Evolutionary conservation across 2,113 vertebrate genomes (phyloP).

Genomic region (Ophiodon elongatus): DNA sequence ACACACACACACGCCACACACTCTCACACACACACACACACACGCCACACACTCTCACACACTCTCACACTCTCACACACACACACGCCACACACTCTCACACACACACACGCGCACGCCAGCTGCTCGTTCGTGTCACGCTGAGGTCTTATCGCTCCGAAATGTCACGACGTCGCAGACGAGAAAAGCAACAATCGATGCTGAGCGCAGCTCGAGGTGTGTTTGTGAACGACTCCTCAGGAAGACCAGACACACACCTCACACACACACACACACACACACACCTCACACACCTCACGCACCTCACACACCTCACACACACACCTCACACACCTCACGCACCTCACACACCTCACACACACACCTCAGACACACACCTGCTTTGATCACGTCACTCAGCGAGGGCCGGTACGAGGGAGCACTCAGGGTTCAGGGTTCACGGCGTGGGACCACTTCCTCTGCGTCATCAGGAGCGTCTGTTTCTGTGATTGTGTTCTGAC

Average conservation of each 20-base stretch:
- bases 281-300: too few relatives aligned
- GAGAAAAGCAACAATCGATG: background rate
- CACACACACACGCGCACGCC: background rate
- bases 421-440: background rate
- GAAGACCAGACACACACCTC: too few relatives aligned
- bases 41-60: background rate
- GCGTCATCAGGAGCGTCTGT: background rate
- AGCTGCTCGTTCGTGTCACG: background rate
- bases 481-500: slow-evolving; percentile 10
- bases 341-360: background rate
- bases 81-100: background rate
- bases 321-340: too few relatives aligned
- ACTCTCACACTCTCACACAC: background rate
- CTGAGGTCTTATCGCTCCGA: background rate
- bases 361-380: too few relatives aligned
- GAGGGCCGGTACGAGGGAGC: background rate
- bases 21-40: background rate
- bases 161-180: background rate
- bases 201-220: too few relatives aligned
- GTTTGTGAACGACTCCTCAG: too few relatives aligned
- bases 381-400: background rate
- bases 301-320: too few relatives aligned
- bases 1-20: background rate
- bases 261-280: background rate
- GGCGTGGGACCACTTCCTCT: background rate